phyloP scores from a whole-genome alignment of 1,140 invertebrate genomes.

The Drosophila nebulosa region DNA sequence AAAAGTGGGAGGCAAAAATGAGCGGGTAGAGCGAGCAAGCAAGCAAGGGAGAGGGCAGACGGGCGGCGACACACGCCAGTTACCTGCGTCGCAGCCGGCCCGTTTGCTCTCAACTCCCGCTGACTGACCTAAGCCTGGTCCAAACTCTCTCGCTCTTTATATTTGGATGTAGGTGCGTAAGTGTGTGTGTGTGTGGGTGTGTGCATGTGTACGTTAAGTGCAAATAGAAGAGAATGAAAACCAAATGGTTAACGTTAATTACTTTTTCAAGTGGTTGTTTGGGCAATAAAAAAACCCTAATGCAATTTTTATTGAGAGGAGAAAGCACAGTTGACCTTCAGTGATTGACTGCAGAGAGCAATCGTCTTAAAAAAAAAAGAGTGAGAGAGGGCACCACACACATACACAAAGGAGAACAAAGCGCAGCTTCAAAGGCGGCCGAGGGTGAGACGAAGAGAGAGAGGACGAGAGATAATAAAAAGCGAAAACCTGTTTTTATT shows the following conservation, averaged over 20 bases:
- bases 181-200: neutral
- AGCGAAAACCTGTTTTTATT: conserved; percentile 46
- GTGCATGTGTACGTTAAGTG: conserved; percentile 25
- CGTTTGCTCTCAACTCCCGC: neutral
- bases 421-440: conserved; percentile 32
- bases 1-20: neutral
- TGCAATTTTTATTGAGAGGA: conserved; percentile 47
- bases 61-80: neutral
- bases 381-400: neutral
- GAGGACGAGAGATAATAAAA: neutral
- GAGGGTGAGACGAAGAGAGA: neutral
- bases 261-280: conserved; percentile 49
- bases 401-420: conserved; percentile 22
- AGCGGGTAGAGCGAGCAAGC: neutral
- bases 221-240: conserved; percentile 19
- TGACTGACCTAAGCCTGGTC: neutral
- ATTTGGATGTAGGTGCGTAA: neutral
- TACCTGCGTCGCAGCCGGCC: neutral
- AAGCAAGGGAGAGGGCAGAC: neutral
- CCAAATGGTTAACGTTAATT: conserved; percentile 42
- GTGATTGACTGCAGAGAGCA: conserved; percentile 4
- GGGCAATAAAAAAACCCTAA: conserved; percentile 23
- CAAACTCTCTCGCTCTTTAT: conserved; percentile 5
- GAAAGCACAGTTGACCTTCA: conserved; percentile 56
- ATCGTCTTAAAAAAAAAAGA: neutral